Evolutionary conservation across 1,140 invertebrate species (phyloP).

Genomic region (Drosophila sulfurigaster): DNA sequence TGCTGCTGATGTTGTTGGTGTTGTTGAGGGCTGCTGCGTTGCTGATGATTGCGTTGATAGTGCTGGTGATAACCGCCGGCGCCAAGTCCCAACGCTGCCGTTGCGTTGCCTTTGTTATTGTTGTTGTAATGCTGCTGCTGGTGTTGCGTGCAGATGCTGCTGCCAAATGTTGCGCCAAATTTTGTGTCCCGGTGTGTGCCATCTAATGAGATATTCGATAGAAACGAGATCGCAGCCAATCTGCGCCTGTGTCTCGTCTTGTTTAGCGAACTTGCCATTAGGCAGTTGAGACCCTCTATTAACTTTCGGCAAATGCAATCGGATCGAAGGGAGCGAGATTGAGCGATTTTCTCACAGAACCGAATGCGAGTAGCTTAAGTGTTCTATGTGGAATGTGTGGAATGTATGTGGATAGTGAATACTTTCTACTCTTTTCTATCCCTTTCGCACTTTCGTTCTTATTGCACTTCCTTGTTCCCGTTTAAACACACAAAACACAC

Average conservation of each 20-base stretch:
- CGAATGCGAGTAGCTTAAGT: background rate
- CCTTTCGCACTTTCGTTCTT: background rate
- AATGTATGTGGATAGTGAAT: slow-evolving; percentile 21
- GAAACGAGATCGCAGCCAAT: slow-evolving; percentile 94
- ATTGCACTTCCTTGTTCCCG: slow-evolving; percentile 30
- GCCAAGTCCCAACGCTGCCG: slow-evolving; percentile 74
- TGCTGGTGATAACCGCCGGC: slow-evolving; percentile 78
- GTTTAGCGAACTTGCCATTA: slow-evolving; percentile 85
- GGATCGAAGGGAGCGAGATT: background rate
- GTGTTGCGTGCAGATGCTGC: slow-evolving; percentile 68
- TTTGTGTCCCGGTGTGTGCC: slow-evolving; percentile 94
- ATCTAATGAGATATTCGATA: slow-evolving; percentile 97
- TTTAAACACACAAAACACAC: slow-evolving; percentile 16
- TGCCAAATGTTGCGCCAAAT: slow-evolving; percentile 86
- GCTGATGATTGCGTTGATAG: slow-evolving; percentile 78
- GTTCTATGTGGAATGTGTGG: slow-evolving; percentile 36
- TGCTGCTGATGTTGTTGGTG: slow-evolving; percentile 59
- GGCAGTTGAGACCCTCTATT: slow-evolving; percentile 67
- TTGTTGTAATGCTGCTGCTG: slow-evolving; percentile 59
- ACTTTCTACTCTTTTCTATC: slow-evolving; percentile 8
- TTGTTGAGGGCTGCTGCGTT: slow-evolving; percentile 56
- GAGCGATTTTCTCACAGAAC: slow-evolving; percentile 1
- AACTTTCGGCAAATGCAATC: slow-evolving; percentile 56
- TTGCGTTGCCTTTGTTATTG: slow-evolving; percentile 51
- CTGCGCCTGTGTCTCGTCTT: slow-evolving; percentile 87